Conservation (phyloP, 1,140 invertebrate genomes). For the Sitodiplosis mosellana region DNA sequence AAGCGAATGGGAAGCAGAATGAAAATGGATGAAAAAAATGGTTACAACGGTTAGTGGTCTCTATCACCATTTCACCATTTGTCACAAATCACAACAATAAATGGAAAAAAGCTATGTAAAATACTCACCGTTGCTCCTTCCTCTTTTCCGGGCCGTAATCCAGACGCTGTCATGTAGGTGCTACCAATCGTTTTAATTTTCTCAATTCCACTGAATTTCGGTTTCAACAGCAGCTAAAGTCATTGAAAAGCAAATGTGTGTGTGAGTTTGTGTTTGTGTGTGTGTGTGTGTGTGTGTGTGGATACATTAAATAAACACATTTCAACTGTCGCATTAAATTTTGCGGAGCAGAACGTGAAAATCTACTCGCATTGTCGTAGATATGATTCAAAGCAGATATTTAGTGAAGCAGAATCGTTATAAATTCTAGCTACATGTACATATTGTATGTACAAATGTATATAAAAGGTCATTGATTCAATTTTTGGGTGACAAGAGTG, state of each 20-base stretch:
- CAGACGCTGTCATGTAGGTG: constrained; percentile 95
- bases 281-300: too few relatives aligned
- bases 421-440: not conserved
- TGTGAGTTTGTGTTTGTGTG: too few relatives aligned
- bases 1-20: not conserved
- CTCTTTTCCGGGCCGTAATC: constrained; percentile 73
- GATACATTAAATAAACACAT: too few relatives aligned
- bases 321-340: too few relatives aligned
- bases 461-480: not conserved
- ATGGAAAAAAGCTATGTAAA: not conserved
- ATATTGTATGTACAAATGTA: not conserved
- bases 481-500: not conserved
- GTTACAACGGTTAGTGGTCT: constrained; percentile 2
- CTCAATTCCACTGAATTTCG: constrained; percentile 89
- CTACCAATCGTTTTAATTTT: constrained; percentile 98
- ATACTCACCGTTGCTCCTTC: constrained; percentile 40
- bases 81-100: too few relatives aligned
- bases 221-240: constrained; percentile 56
- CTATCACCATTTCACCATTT: constrained; percentile 10
- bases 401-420: too few relatives aligned
- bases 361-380: too few relatives aligned
- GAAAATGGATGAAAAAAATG: not conserved
- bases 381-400: too few relatives aligned
- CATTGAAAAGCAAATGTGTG: not conserved
- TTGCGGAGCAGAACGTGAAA: too few relatives aligned